Evolutionary conservation across 2,113 vertebrate species (phyloP).

Genomic region (Oreochromis spilurus): DNA sequence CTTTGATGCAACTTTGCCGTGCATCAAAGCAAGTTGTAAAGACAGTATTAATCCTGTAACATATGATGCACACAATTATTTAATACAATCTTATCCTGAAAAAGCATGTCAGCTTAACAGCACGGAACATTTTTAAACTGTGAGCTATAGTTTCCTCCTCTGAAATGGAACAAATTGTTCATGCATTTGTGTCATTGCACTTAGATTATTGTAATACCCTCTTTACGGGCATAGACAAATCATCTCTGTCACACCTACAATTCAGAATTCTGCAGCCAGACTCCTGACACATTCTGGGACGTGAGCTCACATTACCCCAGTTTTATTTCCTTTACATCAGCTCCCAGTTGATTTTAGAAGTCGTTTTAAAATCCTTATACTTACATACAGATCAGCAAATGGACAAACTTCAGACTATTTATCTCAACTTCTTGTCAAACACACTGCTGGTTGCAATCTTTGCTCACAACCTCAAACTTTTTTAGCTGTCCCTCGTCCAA

Average conservation of each 20-base stretch:
- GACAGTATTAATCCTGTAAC: no score
- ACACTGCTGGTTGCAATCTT: background rate
- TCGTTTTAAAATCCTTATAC: background rate
- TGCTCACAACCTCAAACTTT: accelerated
- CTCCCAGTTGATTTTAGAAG: accelerated
- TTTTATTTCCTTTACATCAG: background rate
- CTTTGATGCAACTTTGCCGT: background rate
- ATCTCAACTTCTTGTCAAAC: background rate
- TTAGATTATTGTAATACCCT: background rate
- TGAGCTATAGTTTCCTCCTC: background rate
- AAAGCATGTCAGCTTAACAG: background rate
- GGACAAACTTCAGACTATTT: background rate
- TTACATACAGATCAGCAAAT: background rate
- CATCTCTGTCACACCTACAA: background rate
- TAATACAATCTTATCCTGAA: background rate
- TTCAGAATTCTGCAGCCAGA: background rate
- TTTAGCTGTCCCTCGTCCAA: background rate
- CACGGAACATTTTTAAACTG: background rate
- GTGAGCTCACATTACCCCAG: accelerated
- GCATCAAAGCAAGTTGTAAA: background rate
- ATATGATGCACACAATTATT: background rate
- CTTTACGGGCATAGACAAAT: background rate
- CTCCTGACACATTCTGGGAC: background rate
- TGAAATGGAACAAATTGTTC: background rate
- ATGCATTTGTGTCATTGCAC: background rate